Conservation (phyloP, 2,113 vertebrate genomes). For the Pantherophis guttatus region DNA sequence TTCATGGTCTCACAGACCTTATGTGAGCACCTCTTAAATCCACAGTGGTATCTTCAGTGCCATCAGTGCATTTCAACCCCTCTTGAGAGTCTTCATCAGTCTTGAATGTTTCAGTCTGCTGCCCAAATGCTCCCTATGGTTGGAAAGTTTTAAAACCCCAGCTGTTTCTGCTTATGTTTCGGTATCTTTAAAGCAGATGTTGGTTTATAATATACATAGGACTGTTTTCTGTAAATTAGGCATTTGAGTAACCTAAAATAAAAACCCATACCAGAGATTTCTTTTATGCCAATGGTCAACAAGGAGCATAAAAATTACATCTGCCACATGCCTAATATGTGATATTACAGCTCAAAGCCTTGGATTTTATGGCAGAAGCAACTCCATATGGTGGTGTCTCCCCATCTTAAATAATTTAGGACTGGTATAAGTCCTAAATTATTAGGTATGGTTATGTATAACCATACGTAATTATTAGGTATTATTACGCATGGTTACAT, state of each 20-base stretch:
- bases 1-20: background rate
- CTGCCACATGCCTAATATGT: background rate
- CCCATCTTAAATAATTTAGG: background rate
- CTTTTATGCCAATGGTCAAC: background rate
- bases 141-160: background rate
- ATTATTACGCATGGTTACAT: too few species aligned
- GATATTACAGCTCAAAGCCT: background rate
- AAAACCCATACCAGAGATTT: background rate
- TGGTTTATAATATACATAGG: background rate
- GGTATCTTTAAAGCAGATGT: background rate
- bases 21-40: background rate
- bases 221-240: background rate
- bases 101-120: background rate
- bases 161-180: background rate
- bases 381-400: background rate
- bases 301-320: background rate
- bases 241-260: background rate
- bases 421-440: background rate
- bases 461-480: too few species aligned
- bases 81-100: background rate
- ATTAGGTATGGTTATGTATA: too few species aligned
- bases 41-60: background rate
- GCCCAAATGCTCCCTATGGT: background rate
- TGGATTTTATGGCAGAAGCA: background rate
- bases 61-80: background rate